Base-by-base conservation (phyloP, 2,888 invertebrate genomes). In the Leptarthrus brevirostris region DNA sequence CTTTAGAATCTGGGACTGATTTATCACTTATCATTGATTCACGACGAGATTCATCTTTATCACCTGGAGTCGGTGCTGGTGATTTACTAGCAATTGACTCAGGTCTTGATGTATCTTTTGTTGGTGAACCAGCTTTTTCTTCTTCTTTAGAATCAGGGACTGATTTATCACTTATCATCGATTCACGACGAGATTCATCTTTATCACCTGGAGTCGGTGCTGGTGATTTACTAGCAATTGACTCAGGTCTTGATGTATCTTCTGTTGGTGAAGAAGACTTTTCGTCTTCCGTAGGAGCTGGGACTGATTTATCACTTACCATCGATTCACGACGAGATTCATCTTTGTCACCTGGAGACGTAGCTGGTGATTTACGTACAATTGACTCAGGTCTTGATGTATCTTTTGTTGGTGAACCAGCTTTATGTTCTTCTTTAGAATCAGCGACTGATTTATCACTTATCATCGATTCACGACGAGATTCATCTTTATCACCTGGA, bases 181-280 rank as follows among this genome's bases (percentile, higher is more conserved):
- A 78, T 34, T 74, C 77, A 20, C 30, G 54, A 24, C 77, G 54
- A 44, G 74, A 61, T 8, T 10, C 36, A 24, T 44, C 70, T 56
- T 74, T 74, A 12, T 18, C 20, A 56, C 47, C 61, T 30, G 4
- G 8, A 16, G 66, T 8, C 6, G 80, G 78, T 0, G 83, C 83
- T 36, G 83, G 83, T 0, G 85, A 82, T n/a, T 34, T 77, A 0
- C 8, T 0, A 77, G 74, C 8, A 22, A 12, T n/a, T 0, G 0
- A 12, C 12, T 40, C 3, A 12, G 6, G 10, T 12, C 73, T 14
- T 20, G 66, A 75, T n/a, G 76, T 76, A 54, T 77, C 72, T 18
- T 72, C 64, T 22, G 20, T 34, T 10, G 64, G 52, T 30, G 72
- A 72, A 1, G 4, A 3, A 12, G 40, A 40, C 12, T 3, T 8